Base-by-base conservation (phyloP, 2,888 invertebrate genomes). In the Drosophila eohydei region DNA sequence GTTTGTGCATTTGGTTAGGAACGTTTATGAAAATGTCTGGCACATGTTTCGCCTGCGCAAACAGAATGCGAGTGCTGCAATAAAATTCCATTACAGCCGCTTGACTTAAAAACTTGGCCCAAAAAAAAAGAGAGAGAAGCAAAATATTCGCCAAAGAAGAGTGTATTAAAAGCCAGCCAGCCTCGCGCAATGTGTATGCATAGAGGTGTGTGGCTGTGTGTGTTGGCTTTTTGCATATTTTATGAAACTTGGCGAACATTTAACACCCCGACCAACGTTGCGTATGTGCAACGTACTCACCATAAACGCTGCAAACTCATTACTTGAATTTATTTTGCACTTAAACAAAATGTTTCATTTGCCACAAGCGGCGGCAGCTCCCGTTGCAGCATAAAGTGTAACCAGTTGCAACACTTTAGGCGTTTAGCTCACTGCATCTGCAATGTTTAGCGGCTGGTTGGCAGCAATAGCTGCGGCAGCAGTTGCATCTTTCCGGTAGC, bases 311-410 rank as follows among this genome's bases (percentile, higher is more conserved):
- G 78, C 81, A 89, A 87, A 88, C 88, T 87, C 89, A 87, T 87
- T 87, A 89, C 87, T 79, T 77, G 88, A 87, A 87, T 87, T 87
- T 89, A 88, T 89, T 88, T 88, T 72, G 88, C 87, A 88, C 87
- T 88, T 88, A 87, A 89, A 89, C 83, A 81, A 85, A 88, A 88
- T 88, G 89, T 88, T 88, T 87, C 89, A 87, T 88, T 86, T 72
- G 82, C 89, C 73, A 51, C 43, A 43, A 55, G 41, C 32, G 44
- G 62, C n/a, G 34, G 26, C 78, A 40, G 56, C 30, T 41, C 16
- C 34, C 43, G 32, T 14, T 56, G 55, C 55, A 34, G 14, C 55
- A 55, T 30, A 55, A 55, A 55, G 57, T 64, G 75, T 55, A 55
- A 46, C 63, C 73, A 62, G 48, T 64, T 41, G n/a, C 48, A 48